A percentile compares a stretch with the other conserved stretches of the same genome.
Conservation (phyloP, 2,113 vertebrate genomes). For the Pavo muticus region DNA sequence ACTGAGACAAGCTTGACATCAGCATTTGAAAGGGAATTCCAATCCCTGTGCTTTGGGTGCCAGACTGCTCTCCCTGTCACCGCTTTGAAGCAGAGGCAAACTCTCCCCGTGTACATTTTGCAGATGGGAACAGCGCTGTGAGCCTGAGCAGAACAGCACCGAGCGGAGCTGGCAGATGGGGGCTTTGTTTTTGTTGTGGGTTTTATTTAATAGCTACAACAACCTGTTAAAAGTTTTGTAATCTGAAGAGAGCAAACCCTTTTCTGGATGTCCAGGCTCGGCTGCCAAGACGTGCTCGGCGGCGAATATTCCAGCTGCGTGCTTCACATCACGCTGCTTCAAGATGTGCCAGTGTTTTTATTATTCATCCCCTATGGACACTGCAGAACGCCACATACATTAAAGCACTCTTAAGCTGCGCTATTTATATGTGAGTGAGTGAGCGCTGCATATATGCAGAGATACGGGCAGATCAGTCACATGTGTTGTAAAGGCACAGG, state of each 20-base stretch:
- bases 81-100: background rate
- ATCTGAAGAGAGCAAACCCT: constrained; percentile 25
- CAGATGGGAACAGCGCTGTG: background rate
- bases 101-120: background rate
- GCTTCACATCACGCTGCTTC: constrained; percentile 48
- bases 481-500: background rate
- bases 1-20: constrained; percentile 55
- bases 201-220: background rate
- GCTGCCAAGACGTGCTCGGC: constrained; percentile 40
- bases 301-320: constrained; percentile 58
- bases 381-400: constrained; percentile 14
- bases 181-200: background rate
- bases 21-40: constrained; percentile 60
- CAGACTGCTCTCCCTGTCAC: constrained; percentile 30
- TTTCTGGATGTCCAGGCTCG: constrained; percentile 17
- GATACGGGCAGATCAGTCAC: background rate
- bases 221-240: constrained; percentile 60
- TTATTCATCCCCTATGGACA: constrained; percentile 42
- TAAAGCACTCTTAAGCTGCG: constrained; percentile 2
- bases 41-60: constrained; percentile 18
- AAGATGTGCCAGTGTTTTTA: constrained; percentile 54
- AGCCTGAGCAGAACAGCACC: background rate
- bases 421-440: background rate
- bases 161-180: background rate
- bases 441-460: background rate